A percentile compares a stretch with the other conserved stretches of the same genome.
phyloP scores from a whole-genome alignment of 2,113 vertebrate species.

The Drymodes brunneopygia region DNA sequence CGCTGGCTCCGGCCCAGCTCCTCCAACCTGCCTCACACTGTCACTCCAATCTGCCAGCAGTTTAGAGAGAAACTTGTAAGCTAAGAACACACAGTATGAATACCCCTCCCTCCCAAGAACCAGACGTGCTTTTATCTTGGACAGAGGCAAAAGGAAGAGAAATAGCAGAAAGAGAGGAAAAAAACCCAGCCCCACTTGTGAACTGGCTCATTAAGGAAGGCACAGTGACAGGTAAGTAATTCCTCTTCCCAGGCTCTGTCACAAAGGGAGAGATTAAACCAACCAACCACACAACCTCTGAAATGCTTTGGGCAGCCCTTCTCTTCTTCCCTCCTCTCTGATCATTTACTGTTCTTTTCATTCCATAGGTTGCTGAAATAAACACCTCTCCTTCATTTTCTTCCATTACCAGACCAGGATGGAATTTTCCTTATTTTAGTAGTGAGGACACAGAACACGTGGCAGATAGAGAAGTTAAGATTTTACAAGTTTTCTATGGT shows the following conservation, averaged over 20 bases:
- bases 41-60: conserved; percentile 58
- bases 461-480: not conserved
- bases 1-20: conserved; percentile 65
- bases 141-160: conserved; percentile 43
- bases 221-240: conserved; percentile 55
- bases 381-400: not conserved
- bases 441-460: not conserved
- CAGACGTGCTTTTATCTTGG: conserved; percentile 47
- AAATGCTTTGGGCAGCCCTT: not conserved
- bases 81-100: conserved; percentile 49
- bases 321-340: not conserved
- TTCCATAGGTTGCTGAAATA: not conserved
- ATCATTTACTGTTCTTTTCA: not conserved
- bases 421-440: not conserved
- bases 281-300: not conserved
- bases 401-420: not conserved
- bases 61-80: conserved; percentile 11
- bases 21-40: conserved; percentile 66
- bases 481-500: not conserved
- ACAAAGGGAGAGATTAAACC: conserved; percentile 44
- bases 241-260: conserved; percentile 43
- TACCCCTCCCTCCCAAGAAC: conserved; percentile 24
- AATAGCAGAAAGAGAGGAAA: conserved; percentile 23
- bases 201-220: conserved; percentile 47
- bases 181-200: conserved; percentile 31